Conservation (phyloP, 2,113 vertebrate genomes). For the Cryptotis parvus region DNA sequence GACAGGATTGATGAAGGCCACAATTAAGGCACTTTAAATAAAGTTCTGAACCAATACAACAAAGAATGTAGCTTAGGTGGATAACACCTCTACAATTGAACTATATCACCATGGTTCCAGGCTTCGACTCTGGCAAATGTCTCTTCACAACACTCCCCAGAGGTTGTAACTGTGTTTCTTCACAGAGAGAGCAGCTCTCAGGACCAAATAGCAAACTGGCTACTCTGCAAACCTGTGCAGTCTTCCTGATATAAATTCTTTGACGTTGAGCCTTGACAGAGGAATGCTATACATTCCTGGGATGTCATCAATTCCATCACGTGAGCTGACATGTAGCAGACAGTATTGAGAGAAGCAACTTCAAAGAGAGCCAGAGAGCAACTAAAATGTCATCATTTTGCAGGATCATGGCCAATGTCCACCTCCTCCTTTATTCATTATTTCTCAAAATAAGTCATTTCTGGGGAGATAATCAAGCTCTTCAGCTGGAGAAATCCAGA, state of each 20-base stretch:
- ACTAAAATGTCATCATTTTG: not conserved
- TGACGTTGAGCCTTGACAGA: not conserved
- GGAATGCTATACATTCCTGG: not conserved
- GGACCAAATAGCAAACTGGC: not conserved
- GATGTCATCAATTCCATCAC: not conserved
- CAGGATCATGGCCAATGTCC: not conserved
- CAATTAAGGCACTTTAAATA: slow-evolving; percentile 34
- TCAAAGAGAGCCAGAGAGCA: slow-evolving; percentile 15
- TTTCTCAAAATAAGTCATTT: not conserved
- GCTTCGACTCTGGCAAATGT: not conserved
- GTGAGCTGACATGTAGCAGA: not conserved
- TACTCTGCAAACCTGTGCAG: not conserved
- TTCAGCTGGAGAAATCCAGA: not conserved
- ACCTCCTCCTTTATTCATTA: not conserved
- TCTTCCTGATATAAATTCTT: not conserved
- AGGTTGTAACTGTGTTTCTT: not conserved
- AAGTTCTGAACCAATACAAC: not conserved
- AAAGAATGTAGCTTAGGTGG: not conserved
- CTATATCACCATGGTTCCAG: not conserved
- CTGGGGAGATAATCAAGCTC: not conserved
- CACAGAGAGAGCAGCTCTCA: not conserved
- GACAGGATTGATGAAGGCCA: not conserved
- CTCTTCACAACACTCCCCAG: not conserved
- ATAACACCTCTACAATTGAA: slow-evolving; percentile 42
- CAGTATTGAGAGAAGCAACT: not conserved